Base-by-base conservation (phyloP, 2,113 vertebrate species). In the Cinclus cinclus region DNA sequence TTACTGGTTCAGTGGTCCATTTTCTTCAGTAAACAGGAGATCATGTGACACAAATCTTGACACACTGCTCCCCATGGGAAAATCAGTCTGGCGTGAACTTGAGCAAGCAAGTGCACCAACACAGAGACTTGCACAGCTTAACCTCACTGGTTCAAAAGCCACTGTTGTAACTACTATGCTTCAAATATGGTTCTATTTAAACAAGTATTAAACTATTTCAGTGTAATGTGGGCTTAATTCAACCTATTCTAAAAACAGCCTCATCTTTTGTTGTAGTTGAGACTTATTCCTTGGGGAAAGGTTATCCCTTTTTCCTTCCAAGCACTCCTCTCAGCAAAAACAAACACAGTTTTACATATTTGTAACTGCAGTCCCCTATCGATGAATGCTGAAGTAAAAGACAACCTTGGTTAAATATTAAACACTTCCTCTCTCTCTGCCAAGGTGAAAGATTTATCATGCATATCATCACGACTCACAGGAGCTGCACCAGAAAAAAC, bases 361-460 rank as follows among this genome's bases (percentile, higher is more conserved):
- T 87, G 82, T 67, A 94, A 85, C 60, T 85, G 70, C 75, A 71
- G 63, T 88, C 75, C 67, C 59, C 71, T 74, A 86, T 67, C 2
- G 1, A 92, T 59, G 65, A 78, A 83, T 69, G 33, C 11, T 79
- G 37, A 85, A 96, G 53, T 73, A 59, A 91, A 94, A 95, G 79
- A 91, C 84, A 94, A 83, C 90, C 82, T 92, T 89, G 89, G 46
- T 96, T 95, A 91, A 97, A 95, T 95, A 97, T 95, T 95, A 95
- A 95, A 84, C 70, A 49, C 67, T 87, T 92, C 46, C 42, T 74
- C 79, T 85, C 63, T 91, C 52, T 79, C 79, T 83, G 71, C 65
- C 84, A 95, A 95, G 80, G 95, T 94, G 84, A 87, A 92, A 89
- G 81, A 92, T 94, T 79, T 92, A 68, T 76, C 89, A 58, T 65